Percentiles rank a stretch among this genome's conserved stretches.
Conservation (phyloP, 2,113 vertebrate species). For the Triplophysa tibetana region DNA sequence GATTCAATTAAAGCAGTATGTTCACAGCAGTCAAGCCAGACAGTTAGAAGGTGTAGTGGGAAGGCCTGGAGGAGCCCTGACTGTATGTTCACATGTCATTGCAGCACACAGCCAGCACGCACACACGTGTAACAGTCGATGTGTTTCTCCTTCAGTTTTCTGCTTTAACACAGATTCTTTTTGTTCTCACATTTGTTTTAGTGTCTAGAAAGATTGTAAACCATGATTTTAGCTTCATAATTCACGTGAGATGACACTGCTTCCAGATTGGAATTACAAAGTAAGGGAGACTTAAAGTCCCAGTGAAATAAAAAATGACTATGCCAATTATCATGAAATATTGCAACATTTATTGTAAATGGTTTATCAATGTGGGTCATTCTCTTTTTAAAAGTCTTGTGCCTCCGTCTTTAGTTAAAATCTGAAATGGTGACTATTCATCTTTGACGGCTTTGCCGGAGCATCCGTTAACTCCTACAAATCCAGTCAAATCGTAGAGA, state of each 20-base stretch:
- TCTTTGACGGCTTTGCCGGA: too few species aligned
- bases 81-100: conserved; percentile 30
- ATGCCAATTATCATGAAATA: too few species aligned
- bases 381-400: too few species aligned
- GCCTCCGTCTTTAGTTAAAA: too few species aligned
- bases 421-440: too few species aligned
- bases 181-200: neutral
- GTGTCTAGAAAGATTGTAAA: neutral
- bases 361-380: too few species aligned
- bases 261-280: neutral
- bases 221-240: neutral
- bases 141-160: neutral
- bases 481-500: too few species aligned
- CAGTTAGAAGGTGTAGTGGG: conserved; percentile 42
- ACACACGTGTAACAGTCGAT: neutral
- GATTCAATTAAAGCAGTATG: conserved; percentile 78
- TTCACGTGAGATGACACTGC: neutral
- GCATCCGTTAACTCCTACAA: too few species aligned
- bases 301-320: too few species aligned
- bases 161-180: neutral
- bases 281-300: neutral
- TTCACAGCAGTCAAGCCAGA: conserved; percentile 66
- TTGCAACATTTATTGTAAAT: too few species aligned
- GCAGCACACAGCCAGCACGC: conserved; percentile 12
- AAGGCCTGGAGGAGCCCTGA: conserved; percentile 45